Percentiles rank a stretch among this genome's conserved stretches.
Conservation (phyloP, 2,888 invertebrate species). For the Epistrophe grossulariae region DNA sequence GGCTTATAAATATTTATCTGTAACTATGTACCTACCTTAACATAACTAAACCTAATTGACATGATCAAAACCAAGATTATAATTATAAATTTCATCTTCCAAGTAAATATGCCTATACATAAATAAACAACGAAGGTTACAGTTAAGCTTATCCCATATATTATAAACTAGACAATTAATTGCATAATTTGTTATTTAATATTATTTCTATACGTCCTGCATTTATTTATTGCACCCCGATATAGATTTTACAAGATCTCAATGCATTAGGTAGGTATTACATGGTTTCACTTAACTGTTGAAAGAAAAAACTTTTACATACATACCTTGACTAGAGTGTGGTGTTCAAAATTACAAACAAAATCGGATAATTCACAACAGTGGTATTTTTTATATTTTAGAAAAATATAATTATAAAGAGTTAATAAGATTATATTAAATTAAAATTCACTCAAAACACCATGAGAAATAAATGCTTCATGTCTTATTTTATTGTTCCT, state of each 20-base stretch:
- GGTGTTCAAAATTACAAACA: neutral
- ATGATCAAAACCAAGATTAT: neutral
- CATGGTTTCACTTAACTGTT: neutral
- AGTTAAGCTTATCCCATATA: neutral
- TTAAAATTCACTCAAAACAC: neutral
- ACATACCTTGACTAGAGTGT: constrained; percentile 51
- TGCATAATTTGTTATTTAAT: neutral
- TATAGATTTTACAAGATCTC: neutral
- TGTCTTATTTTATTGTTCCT: neutral
- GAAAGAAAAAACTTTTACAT: neutral
- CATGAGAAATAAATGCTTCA: neutral
- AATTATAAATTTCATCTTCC: neutral
- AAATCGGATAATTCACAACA: no score
- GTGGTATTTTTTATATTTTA: no score
- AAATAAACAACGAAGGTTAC: neutral
- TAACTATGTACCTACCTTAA: neutral
- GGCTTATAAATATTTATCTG: neutral
- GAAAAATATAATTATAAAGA: no score
- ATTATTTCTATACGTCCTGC: neutral
- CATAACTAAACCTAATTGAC: neutral
- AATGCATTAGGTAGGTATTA: constrained; percentile 9
- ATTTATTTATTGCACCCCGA: neutral
- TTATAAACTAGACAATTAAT: no score
- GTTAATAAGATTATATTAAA: neutral
- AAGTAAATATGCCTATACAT: neutral